Evolutionary conservation across 2,888 invertebrate species (phyloP).

Genomic region (Acholoe squamosa): DNA sequence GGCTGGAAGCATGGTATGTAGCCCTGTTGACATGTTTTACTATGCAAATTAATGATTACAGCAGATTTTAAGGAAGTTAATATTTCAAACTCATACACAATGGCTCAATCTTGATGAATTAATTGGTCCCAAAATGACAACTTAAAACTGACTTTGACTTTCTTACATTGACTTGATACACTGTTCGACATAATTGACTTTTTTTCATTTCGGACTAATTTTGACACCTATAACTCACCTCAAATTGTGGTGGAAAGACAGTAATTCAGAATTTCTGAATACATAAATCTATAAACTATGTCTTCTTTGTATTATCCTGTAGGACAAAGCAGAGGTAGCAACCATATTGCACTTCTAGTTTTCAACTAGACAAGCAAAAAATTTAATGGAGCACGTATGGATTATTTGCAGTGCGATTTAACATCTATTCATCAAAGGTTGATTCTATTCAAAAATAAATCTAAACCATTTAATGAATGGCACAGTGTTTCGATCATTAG

Average conservation of each 20-base stretch:
- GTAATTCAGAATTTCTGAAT: background rate
- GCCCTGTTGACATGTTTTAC: too few relatives aligned
- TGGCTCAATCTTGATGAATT: too few relatives aligned
- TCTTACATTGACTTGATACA: too few relatives aligned
- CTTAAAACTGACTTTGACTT: too few relatives aligned
- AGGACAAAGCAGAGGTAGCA: conserved; percentile 39
- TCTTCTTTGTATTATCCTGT: background rate
- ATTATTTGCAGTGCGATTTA: background rate
- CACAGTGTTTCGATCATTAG: background rate
- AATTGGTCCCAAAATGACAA: too few relatives aligned
- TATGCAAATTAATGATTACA: too few relatives aligned
- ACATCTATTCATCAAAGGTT: background rate
- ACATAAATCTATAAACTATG: background rate
- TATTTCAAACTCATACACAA: too few relatives aligned
- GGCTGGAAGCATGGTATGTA: conserved; percentile 79
- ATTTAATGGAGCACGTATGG: background rate
- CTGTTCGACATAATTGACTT: too few relatives aligned
- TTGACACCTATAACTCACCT: too few relatives aligned
- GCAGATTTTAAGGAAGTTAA: too few relatives aligned
- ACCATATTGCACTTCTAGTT: background rate
- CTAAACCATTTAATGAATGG: background rate
- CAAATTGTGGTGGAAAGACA: background rate
- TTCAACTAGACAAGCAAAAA: background rate
- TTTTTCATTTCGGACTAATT: too few relatives aligned
- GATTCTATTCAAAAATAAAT: background rate